A percentile compares a stretch with the other conserved stretches of the same genome.
Conservation (phyloP, 2,888 invertebrate species). For the Acronicta psi region DNA sequence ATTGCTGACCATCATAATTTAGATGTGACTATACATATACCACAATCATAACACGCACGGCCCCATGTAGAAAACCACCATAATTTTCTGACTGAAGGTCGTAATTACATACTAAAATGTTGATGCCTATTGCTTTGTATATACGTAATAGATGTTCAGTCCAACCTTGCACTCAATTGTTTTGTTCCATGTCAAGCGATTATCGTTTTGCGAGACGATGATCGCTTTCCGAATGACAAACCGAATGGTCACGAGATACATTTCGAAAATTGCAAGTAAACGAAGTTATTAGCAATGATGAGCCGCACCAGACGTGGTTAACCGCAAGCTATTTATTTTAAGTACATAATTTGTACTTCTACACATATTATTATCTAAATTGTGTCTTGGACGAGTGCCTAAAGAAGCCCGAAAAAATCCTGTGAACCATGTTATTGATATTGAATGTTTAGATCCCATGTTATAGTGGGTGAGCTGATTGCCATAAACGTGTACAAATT, state of each 20-base stretch:
- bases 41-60: conserved; percentile 47
- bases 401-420: too few species aligned
- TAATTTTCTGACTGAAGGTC: conserved; percentile 62
- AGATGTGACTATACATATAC: conserved; percentile 23
- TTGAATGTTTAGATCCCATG: too few species aligned
- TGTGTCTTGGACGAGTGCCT: too few species aligned
- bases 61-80: conserved; percentile 50
- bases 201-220: conserved; percentile 64
- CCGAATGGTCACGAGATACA: conserved; percentile 6
- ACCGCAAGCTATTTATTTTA: neutral
- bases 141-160: conserved; percentile 58
- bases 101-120: conserved; percentile 42
- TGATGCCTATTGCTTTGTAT: conserved; percentile 33
- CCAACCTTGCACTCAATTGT: conserved; percentile 82
- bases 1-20: conserved; percentile 36
- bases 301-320: neutral
- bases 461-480: too few species aligned
- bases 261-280: neutral
- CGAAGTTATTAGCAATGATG: neutral
- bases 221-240: conserved; percentile 25
- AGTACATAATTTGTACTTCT: neutral
- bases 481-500: too few species aligned
- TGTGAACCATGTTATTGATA: too few species aligned
- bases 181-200: conserved; percentile 65
- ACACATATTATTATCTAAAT: too few species aligned